Conservation (phyloP, 2,113 vertebrate genomes). For the Anser brachyrhynchus region DNA sequence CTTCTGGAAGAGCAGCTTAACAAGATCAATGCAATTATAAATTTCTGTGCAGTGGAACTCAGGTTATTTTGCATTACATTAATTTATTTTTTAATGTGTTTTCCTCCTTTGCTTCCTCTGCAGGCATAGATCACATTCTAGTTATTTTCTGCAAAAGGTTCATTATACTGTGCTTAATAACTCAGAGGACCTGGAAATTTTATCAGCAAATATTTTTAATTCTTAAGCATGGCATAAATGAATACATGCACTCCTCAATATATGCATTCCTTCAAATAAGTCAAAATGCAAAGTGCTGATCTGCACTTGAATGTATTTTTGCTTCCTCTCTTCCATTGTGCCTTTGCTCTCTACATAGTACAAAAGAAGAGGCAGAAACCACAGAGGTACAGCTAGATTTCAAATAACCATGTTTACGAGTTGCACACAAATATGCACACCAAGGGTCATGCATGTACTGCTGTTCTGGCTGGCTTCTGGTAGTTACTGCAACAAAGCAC, state of each 20-base stretch:
- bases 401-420: background rate
- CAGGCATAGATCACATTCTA: constrained; percentile 61
- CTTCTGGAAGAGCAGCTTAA: constrained; percentile 33
- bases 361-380: background rate
- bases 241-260: background rate
- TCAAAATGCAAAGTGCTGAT: background rate
- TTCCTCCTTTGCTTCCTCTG: constrained; percentile 52
- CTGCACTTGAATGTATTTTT: background rate
- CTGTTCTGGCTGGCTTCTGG: background rate
- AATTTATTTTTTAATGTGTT: constrained; percentile 56
- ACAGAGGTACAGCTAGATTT: background rate
- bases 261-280: background rate
- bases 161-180: constrained; percentile 62
- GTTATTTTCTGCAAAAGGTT: constrained; percentile 61
- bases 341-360: background rate
- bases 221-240: constrained; percentile 7
- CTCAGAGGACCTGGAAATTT: constrained; percentile 45
- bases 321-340: background rate
- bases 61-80: constrained; percentile 51
- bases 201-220: constrained; percentile 32
- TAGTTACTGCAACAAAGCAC: background rate
- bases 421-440: background rate
- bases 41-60: constrained; percentile 39
- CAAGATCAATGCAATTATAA: constrained; percentile 41
- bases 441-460: background rate